These are phyloP conservation scores for Sebastes trivittatus DNA, from an alignment of 2,797 vertebrate species.

Conservation along the genomic window DNA sequence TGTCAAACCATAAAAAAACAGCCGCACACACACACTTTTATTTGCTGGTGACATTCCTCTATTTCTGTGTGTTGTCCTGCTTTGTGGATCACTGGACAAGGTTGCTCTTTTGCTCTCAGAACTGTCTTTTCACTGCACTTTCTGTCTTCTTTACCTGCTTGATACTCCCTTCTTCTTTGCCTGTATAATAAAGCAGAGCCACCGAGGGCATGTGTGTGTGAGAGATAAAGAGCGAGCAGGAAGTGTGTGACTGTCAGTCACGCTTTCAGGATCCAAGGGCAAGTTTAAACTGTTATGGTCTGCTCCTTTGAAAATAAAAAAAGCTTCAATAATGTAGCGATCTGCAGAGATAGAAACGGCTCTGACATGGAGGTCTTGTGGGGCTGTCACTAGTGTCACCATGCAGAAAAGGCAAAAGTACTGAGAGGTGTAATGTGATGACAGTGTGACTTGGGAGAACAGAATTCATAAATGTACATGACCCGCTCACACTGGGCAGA, in stretches of 20 bases:
- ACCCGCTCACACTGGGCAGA: constrained; percentile 11
- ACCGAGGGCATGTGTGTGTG: background rate
- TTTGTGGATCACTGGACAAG: constrained; percentile 33
- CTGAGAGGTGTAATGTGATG: constrained; percentile 17
- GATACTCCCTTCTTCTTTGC: background rate
- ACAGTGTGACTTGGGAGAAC: constrained; percentile 14
- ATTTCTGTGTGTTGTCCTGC: constrained; percentile 3
- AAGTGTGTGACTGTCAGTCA: constrained; percentile 31
- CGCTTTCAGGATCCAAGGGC: constrained; percentile 35
- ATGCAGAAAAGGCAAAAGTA: constrained; percentile 22
- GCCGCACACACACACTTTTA: background rate
- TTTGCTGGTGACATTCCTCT: constrained; percentile 15
- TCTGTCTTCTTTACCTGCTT: constrained; percentile 5
- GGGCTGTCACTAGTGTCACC: constrained; percentile 36
- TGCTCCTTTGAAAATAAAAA: constrained; percentile 28
- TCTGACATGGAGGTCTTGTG: constrained; percentile 35
- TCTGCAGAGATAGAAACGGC: constrained; percentile 27
- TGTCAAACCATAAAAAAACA: background rate
- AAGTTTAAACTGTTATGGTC: constrained; percentile 24
- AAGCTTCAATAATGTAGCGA: constrained; percentile 1
- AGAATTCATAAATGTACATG: constrained; percentile 35
- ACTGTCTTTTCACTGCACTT: constrained; percentile 9
- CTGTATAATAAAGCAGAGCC: constrained; percentile 15
- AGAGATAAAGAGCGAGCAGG: constrained; percentile 15
- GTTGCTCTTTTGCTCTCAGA: constrained; percentile 6